These are phyloP conservation scores for Glaucomys volans DNA, from an alignment of 2,113 vertebrate species.

Conservation along the genomic window DNA sequence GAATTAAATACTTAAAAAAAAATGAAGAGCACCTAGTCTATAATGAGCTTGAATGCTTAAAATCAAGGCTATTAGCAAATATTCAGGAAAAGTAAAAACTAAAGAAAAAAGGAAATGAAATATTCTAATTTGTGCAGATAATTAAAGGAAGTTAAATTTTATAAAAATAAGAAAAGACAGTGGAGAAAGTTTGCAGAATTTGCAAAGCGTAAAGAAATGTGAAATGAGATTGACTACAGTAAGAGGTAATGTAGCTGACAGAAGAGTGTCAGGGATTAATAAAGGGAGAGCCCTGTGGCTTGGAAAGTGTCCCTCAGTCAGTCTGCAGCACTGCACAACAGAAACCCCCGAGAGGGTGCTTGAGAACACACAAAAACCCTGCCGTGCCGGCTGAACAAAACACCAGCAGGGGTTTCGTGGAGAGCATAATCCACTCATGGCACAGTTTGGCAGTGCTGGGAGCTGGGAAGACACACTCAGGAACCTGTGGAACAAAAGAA, in stretches of 20 bases:
- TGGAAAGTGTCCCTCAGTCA: constrained; percentile 8
- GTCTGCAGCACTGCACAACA: not conserved
- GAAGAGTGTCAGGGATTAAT: not conserved
- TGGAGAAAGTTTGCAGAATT: not conserved
- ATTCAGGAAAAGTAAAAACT: constrained; percentile 40
- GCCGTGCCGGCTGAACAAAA: not conserved
- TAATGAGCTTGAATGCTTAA: constrained; percentile 59
- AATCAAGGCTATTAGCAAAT: constrained; percentile 64
- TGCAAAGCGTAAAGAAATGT: constrained; percentile 1
- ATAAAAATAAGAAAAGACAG: constrained; percentile 27
- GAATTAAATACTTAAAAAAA: constrained; percentile 73
- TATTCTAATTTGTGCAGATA: not conserved
- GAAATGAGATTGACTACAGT: constrained; percentile 24
- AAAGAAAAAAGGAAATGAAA: constrained; percentile 53
- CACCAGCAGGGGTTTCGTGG: not conserved
- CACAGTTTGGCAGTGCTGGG: constrained; percentile 19
- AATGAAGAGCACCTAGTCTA: constrained; percentile 55
- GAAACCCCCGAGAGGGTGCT: constrained; percentile 38
- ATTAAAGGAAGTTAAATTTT: constrained; percentile 44
- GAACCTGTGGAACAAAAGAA: constrained; percentile 66
- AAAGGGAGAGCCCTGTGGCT: not conserved
- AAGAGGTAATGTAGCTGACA: not conserved
- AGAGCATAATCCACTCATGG: constrained; percentile 52
- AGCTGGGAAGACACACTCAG: constrained; percentile 47
- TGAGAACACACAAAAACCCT: constrained; percentile 3